phyloP scores from a whole-genome alignment of 2,888 invertebrate species.

The Meiosimyza platycephala region DNA sequence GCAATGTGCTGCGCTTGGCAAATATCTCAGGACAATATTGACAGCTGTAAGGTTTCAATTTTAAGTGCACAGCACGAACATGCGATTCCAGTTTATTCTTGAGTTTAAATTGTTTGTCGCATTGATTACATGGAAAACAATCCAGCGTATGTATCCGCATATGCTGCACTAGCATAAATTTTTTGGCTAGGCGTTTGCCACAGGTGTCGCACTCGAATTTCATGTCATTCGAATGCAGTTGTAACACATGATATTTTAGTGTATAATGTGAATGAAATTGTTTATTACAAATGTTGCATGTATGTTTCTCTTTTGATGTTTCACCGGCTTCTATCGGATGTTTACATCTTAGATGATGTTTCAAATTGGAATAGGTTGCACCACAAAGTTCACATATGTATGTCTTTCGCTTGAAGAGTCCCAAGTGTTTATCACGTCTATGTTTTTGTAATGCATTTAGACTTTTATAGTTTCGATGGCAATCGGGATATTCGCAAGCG shows the following conservation, averaged over 20 bases:
- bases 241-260: slow-evolving; percentile 43
- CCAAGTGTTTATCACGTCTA: slow-evolving; percentile 36
- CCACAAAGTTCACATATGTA: slow-evolving; percentile 45
- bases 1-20: slow-evolving; percentile 44
- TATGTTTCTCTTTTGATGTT: slow-evolving; percentile 49
- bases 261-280: slow-evolving; percentile 41
- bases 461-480: slow-evolving; percentile 41
- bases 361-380: slow-evolving; percentile 56
- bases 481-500: slow-evolving; percentile 34
- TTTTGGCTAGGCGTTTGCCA: slow-evolving; percentile 41
- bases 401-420: slow-evolving; percentile 23
- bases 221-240: slow-evolving; percentile 38
- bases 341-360: slow-evolving; percentile 59
- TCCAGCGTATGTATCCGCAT: slow-evolving; percentile 43
- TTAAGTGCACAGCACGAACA: slow-evolving; percentile 43
- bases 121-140: slow-evolving; percentile 41
- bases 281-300: slow-evolving; percentile 44
- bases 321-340: slow-evolving; percentile 56
- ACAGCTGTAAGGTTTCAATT: slow-evolving; percentile 45
- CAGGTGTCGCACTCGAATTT: slow-evolving; percentile 44
- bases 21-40: slow-evolving; percentile 45
- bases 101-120: slow-evolving; percentile 44
- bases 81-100: slow-evolving; percentile 44
- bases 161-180: slow-evolving; percentile 43
- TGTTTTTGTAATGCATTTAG: slow-evolving; percentile 38